Percentiles rank a stretch among this genome's conserved stretches.
Evolutionary conservation across 2,888 invertebrate species (phyloP).

Genomic region (Clanis bilineata): DNA sequence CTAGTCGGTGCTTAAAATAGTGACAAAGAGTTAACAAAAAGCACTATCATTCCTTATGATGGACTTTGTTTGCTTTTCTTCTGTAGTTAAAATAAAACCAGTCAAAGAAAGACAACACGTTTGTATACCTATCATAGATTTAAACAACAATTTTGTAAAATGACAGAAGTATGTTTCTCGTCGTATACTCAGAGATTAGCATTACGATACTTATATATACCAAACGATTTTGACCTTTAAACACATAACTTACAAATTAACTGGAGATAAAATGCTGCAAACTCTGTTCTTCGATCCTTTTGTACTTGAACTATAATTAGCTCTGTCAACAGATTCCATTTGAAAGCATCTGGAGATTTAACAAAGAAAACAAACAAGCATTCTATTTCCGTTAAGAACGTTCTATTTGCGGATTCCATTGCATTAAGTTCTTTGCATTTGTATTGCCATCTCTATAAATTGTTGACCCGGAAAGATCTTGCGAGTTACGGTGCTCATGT

Average conservation of each 20-base stretch:
- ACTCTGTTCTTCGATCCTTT: not conserved
- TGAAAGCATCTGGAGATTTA: not conserved
- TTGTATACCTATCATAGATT: no score
- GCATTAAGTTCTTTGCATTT: not conserved
- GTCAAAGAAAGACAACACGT: no score
- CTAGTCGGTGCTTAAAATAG: no score
- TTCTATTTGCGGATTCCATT: conserved; percentile 20
- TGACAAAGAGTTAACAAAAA: no score
- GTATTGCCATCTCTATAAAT: not conserved
- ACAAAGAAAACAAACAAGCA: not conserved
- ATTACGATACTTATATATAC: no score
- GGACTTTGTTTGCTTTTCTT: no score
- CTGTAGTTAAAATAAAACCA: no score
- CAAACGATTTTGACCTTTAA: not conserved
- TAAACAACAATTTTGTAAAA: no score
- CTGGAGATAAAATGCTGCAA: not conserved
- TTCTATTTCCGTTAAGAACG: conserved; percentile 17
- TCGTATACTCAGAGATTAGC: no score
- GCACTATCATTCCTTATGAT: no score
- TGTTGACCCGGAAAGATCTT: not conserved
- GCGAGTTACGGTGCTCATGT: not conserved
- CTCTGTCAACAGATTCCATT: not conserved
- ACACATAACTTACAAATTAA: not conserved
- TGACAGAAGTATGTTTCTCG: no score
- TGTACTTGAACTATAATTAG: not conserved